Base-by-base conservation (phyloP, 1,140 invertebrate species). In the Platyura marginata region DNA sequence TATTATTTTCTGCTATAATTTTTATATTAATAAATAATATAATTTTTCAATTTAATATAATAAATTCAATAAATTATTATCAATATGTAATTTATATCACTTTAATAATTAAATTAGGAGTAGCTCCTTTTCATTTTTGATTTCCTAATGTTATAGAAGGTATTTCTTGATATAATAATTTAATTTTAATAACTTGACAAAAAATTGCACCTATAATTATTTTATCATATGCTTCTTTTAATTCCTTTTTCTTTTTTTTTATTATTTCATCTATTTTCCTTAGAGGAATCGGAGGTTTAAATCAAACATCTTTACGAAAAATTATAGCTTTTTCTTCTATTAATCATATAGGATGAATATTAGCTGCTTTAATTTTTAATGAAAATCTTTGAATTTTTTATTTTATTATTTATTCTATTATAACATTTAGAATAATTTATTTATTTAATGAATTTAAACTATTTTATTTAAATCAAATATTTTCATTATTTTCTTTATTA, bases 321-420 rank as follows among this genome's bases (percentile, higher is more conserved):
- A 50, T 68, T 49, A 51, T 69, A 61, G 48, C 59, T 40, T 68
- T 60, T 53, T 69, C 67, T 25, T 69, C 66, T 3, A 69, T 69
- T 62, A 68, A 66, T 49, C 65, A 69, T 50, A 59, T 68, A 56
- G 58, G 59, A 13, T 69, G 66, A 65, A 62, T 69, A 62, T 41
- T 68, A 43, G 46, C 47, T 42, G 41, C 46, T 23, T 49, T 62
- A 50, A 45, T 56, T 52, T 54, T 57, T 51, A 63, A 48, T 21
- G 49, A 62, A 52, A 58, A 49, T 47, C 45, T 62, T 51, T 64
- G 62, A 62, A 32, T 62, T 19, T 45, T 55, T 46, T 66, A 65
- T 50, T 60, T 66, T 47, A 21, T 56, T 41, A 52, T 65, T 48
- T 67, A 66, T 56, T 52, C 48, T 25, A 53, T 65, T 51, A 49